Conservation (phyloP, 2,113 vertebrate species). For the Pycnonotus jocosus region DNA sequence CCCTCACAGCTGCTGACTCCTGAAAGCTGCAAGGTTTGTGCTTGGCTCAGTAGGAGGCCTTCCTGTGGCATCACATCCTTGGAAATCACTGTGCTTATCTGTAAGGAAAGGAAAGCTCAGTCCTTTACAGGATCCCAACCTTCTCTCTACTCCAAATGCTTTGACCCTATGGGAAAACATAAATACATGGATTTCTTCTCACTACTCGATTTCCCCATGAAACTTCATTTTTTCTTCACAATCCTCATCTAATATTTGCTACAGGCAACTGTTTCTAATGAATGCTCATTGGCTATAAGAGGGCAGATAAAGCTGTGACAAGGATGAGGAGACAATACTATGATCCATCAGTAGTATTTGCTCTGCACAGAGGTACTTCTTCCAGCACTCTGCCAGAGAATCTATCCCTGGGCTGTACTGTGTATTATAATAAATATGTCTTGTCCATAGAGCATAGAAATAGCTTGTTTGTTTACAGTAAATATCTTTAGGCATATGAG, state of each 20-base stretch:
- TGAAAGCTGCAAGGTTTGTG: neutral
- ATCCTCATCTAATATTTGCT: neutral
- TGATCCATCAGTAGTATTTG: neutral
- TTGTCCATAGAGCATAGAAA: neutral
- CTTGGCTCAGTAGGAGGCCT: neutral
- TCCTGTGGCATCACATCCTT: fast-evolving
- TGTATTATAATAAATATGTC: neutral
- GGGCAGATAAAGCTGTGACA: neutral
- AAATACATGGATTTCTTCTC: neutral
- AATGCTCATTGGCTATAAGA: neutral
- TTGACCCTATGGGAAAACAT: neutral
- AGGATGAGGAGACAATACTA: neutral
- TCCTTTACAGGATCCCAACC: neutral
- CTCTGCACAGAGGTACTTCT: neutral
- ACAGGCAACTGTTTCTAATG: neutral
- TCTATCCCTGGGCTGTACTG: neutral
- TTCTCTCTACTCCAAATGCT: neutral
- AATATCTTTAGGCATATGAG: neutral
- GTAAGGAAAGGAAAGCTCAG: neutral
- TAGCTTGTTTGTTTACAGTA: neutral
- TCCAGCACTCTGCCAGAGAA: neutral
- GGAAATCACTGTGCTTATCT: neutral
- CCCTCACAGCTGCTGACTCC: neutral
- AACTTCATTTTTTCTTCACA: neutral
- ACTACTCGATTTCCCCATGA: fast-evolving